phyloP scores from a whole-genome alignment of 2,888 invertebrate species.

The Tipula helvola region DNA sequence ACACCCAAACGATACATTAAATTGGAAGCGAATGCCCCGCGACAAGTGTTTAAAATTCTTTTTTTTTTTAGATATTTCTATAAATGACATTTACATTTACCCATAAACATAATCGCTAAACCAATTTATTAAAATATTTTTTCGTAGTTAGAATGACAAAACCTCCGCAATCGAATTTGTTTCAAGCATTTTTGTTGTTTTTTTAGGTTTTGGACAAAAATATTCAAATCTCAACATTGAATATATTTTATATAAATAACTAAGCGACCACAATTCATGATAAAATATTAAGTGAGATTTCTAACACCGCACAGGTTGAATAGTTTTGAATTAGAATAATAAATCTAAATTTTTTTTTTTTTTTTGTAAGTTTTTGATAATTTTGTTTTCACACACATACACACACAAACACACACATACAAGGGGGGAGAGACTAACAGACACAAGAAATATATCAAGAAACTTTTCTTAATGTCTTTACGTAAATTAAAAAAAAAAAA shows the following conservation, averaged over 20 bases:
- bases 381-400: not conserved
- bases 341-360: not conserved
- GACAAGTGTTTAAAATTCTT: not conserved
- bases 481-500: not conserved
- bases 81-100: not conserved
- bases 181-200: not conserved
- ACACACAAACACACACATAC: not conserved
- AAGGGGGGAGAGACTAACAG: not conserved
- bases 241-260: not conserved
- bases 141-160: not conserved
- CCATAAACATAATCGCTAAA: not conserved
- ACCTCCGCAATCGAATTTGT: not conserved
- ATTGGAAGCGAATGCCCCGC: not conserved
- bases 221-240: not conserved
- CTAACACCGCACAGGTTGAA: not conserved
- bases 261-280: not conserved
- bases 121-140: not conserved
- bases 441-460: not conserved
- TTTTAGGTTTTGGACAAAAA: not conserved
- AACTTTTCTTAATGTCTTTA: not conserved
- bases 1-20: not conserved
- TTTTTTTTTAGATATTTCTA: not conserved
- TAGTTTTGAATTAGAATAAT: not conserved
- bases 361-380: not conserved
- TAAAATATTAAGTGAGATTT: conserved; percentile 4